A percentile compares a stretch with the other conserved stretches of the same genome.
Conservation (phyloP, 2,113 vertebrate species). For the Sander vitreus region DNA sequence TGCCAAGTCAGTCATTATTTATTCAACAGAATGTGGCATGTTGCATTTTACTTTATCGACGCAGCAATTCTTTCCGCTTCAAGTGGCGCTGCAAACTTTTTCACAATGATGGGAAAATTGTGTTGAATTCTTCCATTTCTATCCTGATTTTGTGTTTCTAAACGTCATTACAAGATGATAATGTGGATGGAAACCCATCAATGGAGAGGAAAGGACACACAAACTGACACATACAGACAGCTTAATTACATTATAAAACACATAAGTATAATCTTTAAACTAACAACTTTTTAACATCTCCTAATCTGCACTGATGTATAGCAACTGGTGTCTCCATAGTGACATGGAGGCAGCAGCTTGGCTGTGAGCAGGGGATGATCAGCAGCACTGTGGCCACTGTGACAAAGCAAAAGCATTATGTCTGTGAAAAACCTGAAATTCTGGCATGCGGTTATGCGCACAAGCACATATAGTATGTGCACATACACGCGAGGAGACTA, state of each 20-base stretch:
- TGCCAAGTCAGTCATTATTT: neutral
- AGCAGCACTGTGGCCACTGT: slow-evolving; percentile 38
- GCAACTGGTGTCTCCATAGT: slow-evolving; percentile 79
- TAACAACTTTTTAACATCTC: slow-evolving; percentile 51
- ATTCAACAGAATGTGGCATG: slow-evolving; percentile 2
- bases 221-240: neutral
- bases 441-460: neutral
- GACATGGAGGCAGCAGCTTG: slow-evolving; percentile 65
- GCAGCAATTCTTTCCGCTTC: neutral
- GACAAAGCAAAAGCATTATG: slow-evolving; percentile 33
- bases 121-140: neutral
- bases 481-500: slow-evolving; percentile 1
- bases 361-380: slow-evolving; percentile 45
- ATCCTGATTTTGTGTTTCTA: neutral
- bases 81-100: neutral
- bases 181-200: neutral
- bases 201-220: neutral
- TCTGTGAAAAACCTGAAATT: slow-evolving; percentile 16
- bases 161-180: neutral
- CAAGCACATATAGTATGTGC: neutral
- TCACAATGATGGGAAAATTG: neutral
- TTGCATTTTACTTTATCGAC: neutral
- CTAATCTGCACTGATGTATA: slow-evolving; percentile 58
- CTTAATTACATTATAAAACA: neutral
- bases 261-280: neutral